Evolutionary conservation across 2,797 vertebrate genomes (phyloP).

Genomic region (Hybognathus amarus): DNA sequence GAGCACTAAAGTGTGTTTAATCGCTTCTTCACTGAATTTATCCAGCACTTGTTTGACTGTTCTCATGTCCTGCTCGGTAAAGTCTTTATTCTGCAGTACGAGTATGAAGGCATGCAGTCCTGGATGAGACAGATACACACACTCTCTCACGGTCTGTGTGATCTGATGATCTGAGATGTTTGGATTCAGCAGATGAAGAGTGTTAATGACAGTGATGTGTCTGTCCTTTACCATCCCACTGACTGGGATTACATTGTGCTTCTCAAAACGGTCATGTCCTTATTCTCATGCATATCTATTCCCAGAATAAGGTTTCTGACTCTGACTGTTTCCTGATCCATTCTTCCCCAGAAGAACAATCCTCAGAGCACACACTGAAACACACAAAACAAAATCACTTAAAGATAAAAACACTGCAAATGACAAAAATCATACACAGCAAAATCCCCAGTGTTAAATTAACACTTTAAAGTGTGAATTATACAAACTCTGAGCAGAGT

Average conservation of each 20-base stretch:
- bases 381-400: too few relatives aligned
- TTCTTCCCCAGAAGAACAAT: not conserved
- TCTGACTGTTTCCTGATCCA: not conserved
- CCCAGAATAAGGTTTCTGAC: not conserved
- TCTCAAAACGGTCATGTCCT: not conserved
- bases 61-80: not conserved
- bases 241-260: not conserved
- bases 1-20: not conserved
- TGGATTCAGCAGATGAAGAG: not conserved
- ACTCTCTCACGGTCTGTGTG: not conserved
- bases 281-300: not conserved
- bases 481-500: too few relatives aligned
- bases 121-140: not conserved
- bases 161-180: not conserved
- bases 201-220: not conserved
- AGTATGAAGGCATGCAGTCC: not conserved
- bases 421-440: too few relatives aligned
- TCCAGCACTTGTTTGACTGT: not conserved
- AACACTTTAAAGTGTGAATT: too few relatives aligned
- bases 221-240: not conserved
- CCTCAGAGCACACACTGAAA: not conserved
- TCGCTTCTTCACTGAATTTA: not conserved
- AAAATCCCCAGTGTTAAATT: too few relatives aligned
- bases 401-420: too few relatives aligned
- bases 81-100: not conserved